Conservation (phyloP, 2,888 invertebrate species). For the Eugnorisma glareosa region DNA sequence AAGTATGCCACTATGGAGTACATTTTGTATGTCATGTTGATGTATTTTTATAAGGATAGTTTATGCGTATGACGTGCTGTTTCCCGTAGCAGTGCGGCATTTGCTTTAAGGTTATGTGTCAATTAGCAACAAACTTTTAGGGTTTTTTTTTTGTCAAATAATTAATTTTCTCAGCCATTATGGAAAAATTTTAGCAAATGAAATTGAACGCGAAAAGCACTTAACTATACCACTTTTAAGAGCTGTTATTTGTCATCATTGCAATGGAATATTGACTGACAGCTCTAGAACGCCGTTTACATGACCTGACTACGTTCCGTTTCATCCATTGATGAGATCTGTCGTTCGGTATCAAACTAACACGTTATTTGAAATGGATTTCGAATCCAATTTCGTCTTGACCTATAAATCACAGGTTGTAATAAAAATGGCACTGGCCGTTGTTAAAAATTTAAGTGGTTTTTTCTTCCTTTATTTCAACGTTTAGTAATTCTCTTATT, state of each 20-base stretch:
- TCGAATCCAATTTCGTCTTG: constrained; percentile 21
- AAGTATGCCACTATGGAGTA: constrained; percentile 49
- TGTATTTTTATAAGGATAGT: constrained; percentile 57
- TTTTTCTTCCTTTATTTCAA: constrained; percentile 17
- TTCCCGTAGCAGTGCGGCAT: constrained; percentile 41
- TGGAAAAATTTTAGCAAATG: not conserved
- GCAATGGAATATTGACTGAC: not conserved
- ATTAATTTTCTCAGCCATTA: not conserved
- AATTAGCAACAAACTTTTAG: constrained; percentile 51
- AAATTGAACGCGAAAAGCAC: not conserved
- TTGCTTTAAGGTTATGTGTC: constrained; percentile 32
- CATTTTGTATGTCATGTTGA: constrained; percentile 46
- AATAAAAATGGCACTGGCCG: constrained; percentile 5
- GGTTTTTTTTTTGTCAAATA: not conserved
- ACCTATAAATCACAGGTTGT: constrained; percentile 26
- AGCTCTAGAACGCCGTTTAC: not conserved
- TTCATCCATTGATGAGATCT: not conserved
- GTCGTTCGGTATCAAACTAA: not conserved
- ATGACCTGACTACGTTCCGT: not conserved
- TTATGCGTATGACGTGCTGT: constrained; percentile 25
- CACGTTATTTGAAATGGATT: constrained; percentile 10
- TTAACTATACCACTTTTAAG: not conserved
- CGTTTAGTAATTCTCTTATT: constrained; percentile 19
- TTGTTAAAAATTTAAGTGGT: constrained; percentile 33
- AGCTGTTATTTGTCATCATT: not conserved